A percentile compares a stretch with the other conserved stretches of the same genome.
Conservation (phyloP, 2,113 vertebrate species). For the Pholis gunnellus region DNA sequence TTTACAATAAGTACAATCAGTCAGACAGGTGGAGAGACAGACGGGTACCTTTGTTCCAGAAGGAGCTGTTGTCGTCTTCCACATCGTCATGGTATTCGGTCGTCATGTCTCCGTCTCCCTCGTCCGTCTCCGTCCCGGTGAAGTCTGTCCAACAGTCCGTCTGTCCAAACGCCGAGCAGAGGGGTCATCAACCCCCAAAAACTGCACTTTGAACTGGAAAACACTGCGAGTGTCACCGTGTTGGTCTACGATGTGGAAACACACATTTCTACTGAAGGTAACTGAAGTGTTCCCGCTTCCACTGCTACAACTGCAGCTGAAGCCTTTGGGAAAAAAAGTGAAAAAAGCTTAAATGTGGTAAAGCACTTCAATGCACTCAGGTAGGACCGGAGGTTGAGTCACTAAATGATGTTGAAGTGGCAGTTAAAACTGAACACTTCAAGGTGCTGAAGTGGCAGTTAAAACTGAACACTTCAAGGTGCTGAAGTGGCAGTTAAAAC, state of each 20-base stretch:
- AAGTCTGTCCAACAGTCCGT: neutral
- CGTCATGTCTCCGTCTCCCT: conserved; percentile 45
- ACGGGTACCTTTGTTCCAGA: conserved; percentile 68
- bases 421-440: too few species aligned
- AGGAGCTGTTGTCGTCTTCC: conserved; percentile 54
- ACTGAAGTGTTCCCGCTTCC: too few species aligned
- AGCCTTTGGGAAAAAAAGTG: too few species aligned
- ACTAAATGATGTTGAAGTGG: too few species aligned
- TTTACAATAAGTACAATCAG: too few species aligned
- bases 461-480: too few species aligned
- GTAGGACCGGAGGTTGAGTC: too few species aligned
- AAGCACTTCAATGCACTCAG: too few species aligned
- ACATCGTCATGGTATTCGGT: conserved; percentile 62
- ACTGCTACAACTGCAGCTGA: neutral
- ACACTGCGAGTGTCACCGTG: neutral
- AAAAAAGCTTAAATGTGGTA: too few species aligned
- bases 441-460: too few species aligned
- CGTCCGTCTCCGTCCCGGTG: neutral
- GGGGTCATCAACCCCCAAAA: conserved; percentile 42
- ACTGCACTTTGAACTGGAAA: conserved; percentile 53
- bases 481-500: too few species aligned
- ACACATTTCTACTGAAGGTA: too few species aligned
- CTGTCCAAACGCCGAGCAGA: conserved; percentile 19
- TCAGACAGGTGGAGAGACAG: conserved; percentile 1
- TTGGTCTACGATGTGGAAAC: neutral